Percentiles rank a stretch among this genome's conserved stretches.
phyloP scores from a whole-genome alignment of 2,888 invertebrate species.

The Antitype chi region DNA sequence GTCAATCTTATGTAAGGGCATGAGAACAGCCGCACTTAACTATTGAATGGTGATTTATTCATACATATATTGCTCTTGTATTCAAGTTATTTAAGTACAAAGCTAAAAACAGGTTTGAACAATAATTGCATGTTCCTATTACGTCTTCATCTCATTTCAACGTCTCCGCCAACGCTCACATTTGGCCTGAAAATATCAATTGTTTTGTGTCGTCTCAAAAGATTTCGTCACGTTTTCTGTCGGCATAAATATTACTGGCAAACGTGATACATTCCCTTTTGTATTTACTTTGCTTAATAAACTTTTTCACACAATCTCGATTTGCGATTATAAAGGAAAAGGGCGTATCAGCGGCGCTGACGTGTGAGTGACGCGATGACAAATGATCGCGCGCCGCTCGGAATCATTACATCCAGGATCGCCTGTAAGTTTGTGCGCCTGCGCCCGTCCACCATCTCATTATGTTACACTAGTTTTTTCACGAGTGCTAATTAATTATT shows the following conservation, averaged over 20 bases:
- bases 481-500: conserved; percentile 69
- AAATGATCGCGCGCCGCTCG: conserved; percentile 80
- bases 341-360: conserved; percentile 85
- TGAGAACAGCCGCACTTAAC: conserved; percentile 41
- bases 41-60: conserved; percentile 48
- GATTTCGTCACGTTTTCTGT: conserved; percentile 32
- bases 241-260: conserved; percentile 2
- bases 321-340: conserved; percentile 79
- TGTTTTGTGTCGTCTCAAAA: conserved; percentile 25
- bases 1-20: conserved; percentile 49
- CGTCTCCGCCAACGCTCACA: conserved; percentile 32
- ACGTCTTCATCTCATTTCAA: conserved; percentile 33
- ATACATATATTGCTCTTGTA: conserved; percentile 19
- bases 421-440: conserved; percentile 19
- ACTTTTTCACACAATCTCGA: conserved; percentile 63
- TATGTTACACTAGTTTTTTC: conserved; percentile 66
- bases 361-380: conserved; percentile 85
- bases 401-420: conserved; percentile 70
- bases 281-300: conserved; percentile 43
- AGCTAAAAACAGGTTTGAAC: conserved; percentile 16
- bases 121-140: conserved; percentile 38
- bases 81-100: conserved; percentile 21
- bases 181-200: conserved; percentile 41
- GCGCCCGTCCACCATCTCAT: conserved; percentile 58
- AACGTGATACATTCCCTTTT: conserved; percentile 19